Percentiles rank a stretch among this genome's conserved stretches.
Conservation (phyloP, 2,113 vertebrate genomes). For the Herpailurus yagouaroundi region DNA sequence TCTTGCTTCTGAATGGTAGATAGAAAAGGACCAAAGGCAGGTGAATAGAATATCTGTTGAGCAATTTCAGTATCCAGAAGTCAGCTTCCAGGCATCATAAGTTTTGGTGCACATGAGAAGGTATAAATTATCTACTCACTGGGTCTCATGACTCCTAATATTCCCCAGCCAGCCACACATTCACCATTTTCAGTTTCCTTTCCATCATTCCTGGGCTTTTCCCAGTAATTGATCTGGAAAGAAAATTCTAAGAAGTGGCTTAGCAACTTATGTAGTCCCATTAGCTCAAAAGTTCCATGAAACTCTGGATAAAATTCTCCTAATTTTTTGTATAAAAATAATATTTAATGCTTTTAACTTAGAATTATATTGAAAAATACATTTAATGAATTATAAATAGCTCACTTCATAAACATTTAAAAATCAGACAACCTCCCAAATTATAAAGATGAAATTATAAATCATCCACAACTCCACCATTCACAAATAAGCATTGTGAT, state of each 20-base stretch:
- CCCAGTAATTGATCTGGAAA: background rate
- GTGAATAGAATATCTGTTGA: background rate
- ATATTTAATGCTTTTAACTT: background rate
- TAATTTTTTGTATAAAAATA: background rate
- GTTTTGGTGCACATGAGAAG: background rate
- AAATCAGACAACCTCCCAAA: background rate
- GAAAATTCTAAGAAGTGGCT: background rate
- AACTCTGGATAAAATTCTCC: background rate
- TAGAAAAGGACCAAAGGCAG: background rate
- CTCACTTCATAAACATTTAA: background rate
- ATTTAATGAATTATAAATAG: background rate
- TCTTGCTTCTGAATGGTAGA: background rate
- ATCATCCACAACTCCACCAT: background rate
- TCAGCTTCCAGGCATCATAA: background rate
- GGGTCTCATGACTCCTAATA: background rate
- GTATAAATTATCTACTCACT: too few relatives aligned
- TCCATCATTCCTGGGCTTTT: background rate
- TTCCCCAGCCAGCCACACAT: background rate
- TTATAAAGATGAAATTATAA: constrained; percentile 10
- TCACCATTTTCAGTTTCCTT: background rate
- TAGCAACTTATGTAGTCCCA: background rate
- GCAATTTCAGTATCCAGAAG: background rate
- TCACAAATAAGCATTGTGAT: background rate
- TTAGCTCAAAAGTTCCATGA: background rate
- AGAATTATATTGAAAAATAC: background rate